Base-by-base conservation (phyloP, 64 coral and sea anemone genomes). In the Pocillopora damicornis region DNA sequence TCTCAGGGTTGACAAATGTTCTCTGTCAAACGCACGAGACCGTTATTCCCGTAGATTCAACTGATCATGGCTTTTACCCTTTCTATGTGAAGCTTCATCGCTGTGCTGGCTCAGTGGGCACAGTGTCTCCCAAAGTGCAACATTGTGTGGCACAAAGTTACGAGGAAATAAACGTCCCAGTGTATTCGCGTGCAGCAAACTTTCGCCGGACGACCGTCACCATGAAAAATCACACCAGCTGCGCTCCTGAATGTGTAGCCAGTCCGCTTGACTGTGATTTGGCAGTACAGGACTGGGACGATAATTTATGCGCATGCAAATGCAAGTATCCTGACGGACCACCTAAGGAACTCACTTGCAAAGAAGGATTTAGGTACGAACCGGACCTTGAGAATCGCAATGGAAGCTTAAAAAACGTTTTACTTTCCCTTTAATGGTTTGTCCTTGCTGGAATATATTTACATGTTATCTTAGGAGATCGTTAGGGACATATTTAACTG, bases 71-170 rank as follows among this genome's bases (percentile, higher is more conserved):
- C 34, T 73, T 83, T 67, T 88, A 64, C 77, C 91, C 91, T 1
- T 92, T 51, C 38, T 92, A 82, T 80, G 91, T 92, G 16, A 35
- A 88, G 11, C 91, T 92, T 13, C 78, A 92, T 22, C 91, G 91
- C 18, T 92, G 91, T 36, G 57, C 36, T 10, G 91, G 91, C 1
- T 63, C 86, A 6, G 60, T 45, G 34, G 37, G 25, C 9, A 57
- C 69, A 75, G 7, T 60, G 18, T 88, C 58, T 45, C 91, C 91
- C 26, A 18, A 37, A 25, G 60, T 92, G 13, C 91, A 79, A 35
- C 76, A 58, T 5, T 92, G 91, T 35, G 81, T 85, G 20, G 36
- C 65, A 0, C 14, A 36, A 0, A 14, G 2, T 11, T 58, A 30
- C 37, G 11, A 72, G 15, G 81, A 85, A 73, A 72, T 85, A 30